Evolutionary conservation across 1,140 invertebrate species (phyloP), one percentile per base, ranked within the genome.

Genomic region (Matsumurasca onukii): DNA sequence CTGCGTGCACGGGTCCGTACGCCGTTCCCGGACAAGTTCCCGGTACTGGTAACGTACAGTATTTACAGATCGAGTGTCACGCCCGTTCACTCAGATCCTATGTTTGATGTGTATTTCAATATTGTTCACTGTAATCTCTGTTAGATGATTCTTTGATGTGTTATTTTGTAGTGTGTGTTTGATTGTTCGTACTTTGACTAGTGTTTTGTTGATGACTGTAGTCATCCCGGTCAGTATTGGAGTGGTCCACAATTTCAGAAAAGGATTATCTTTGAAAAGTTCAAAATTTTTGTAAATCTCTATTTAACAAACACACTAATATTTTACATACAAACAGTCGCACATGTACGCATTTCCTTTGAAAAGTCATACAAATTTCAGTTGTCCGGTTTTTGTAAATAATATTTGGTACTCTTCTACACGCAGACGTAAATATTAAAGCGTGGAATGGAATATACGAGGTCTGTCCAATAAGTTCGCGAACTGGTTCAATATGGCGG

Each of bases 121-220:
- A 31, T 31, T 25, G 61, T 63, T 63, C 61, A 63, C 61, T 25
- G 15, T 63, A 63, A 12, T 20, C 49, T 22, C 20, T 12, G 12
- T 52, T 52, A 63, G 31, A 63, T 31, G 61, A 63, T 63, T 63
- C 61, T 63, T 63, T 63, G 61, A 63, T 63, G 61, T 63, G 61
- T 63, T 63, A 29, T 63, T 63, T 63, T 63, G 61, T 63, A 63
- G 31, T 63, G 61, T 63, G 61, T 63, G 61, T 63, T 63, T 63
- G 57, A 39, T 64, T 64, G 63, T 65, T n/a, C 39, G 31, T 65
- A 65, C 22, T 65, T 65, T 48, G 63, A 65, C 61, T 65, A 52
- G 49, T 52, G 49, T 52, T 52, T 52, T 52, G 49, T 63, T 63
- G 61, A 20, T 31, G 49, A 24, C 49, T 52, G 22, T 25, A 63